Percentiles rank a stretch among this genome's conserved stretches.
phyloP scores from a whole-genome alignment of 2,888 invertebrate species.

The Epirrita christyi region DNA sequence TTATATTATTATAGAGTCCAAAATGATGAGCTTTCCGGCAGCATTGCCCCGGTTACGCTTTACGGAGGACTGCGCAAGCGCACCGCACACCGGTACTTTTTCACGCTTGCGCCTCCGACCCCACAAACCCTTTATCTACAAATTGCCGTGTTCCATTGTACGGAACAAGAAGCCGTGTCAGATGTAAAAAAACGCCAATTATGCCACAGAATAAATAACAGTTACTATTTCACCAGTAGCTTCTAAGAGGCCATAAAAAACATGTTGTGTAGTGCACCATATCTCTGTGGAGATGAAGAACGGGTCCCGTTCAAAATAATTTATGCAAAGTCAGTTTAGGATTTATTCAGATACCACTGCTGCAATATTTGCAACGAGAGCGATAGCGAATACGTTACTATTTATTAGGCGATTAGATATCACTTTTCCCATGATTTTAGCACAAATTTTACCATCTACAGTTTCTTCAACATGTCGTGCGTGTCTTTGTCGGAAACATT shows the following conservation, averaged over 20 bases:
- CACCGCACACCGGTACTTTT: conserved; percentile 56
- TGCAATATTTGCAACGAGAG: no score
- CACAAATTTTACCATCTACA: no score
- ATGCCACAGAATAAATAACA: conserved; percentile 18
- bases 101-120: conserved; percentile 52
- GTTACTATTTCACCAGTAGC: conserved; percentile 19
- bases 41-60: conserved; percentile 38
- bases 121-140: conserved; percentile 50
- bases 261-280: no score
- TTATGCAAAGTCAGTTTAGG: no score
- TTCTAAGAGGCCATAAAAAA: not conserved
- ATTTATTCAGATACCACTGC: no score
- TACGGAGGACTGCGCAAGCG: conserved; percentile 40
- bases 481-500: conserved; percentile 18
- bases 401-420: no score
- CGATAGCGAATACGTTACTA: no score
- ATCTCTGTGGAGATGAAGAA: not conserved
- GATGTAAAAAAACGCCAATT: conserved; percentile 44
- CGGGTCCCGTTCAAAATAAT: not conserved
- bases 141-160: conserved; percentile 63
- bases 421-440: no score
- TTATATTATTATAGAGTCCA: not conserved
- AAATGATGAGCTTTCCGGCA: conserved; percentile 17
- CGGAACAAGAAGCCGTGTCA: conserved; percentile 62
- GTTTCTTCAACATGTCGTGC: conserved; percentile 17